These are phyloP conservation scores for Neosilurus mollespiculum DNA, from an alignment of 2,797 vertebrate species.

Conservation along the genomic window DNA sequence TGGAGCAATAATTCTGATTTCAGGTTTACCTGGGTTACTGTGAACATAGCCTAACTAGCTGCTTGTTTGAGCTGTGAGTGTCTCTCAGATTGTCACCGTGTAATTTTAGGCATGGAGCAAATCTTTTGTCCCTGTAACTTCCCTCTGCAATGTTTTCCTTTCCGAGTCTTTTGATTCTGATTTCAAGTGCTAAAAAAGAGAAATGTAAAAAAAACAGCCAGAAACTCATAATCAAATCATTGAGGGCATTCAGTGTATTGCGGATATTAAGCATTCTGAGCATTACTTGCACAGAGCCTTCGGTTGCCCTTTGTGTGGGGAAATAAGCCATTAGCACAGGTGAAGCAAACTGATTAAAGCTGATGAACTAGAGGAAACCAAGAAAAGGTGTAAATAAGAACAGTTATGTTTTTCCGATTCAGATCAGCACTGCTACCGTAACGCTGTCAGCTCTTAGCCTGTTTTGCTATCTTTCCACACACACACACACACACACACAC, in stretches of 20 bases:
- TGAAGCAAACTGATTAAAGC: constrained; percentile 25
- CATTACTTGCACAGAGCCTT: background rate
- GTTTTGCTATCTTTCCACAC: background rate
- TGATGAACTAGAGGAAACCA: background rate
- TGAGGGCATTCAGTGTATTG: too few relatives aligned
- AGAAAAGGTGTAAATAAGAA: constrained; percentile 6
- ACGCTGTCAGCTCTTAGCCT: background rate
- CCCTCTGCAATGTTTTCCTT: background rate
- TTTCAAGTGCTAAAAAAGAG: background rate
- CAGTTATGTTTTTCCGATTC: background rate
- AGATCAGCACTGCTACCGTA: background rate
- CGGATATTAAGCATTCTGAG: background rate
- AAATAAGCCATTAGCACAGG: constrained; percentile 15
- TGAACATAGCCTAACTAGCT: too few relatives aligned
- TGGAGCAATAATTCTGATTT: too few relatives aligned
- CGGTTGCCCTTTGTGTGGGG: background rate
- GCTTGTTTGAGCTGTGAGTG: background rate
- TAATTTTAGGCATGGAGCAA: background rate
- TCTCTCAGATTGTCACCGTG: background rate
- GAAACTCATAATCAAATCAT: background rate
- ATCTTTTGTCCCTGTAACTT: background rate
- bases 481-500: constrained; percentile 3
- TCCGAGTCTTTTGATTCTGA: background rate
- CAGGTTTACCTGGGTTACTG: too few relatives aligned
- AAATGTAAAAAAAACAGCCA: too few relatives aligned